Percentiles rank a stretch among this genome's conserved stretches.
Conservation (phyloP, 2,888 invertebrate genomes). For the Hemithea aestivaria region DNA sequence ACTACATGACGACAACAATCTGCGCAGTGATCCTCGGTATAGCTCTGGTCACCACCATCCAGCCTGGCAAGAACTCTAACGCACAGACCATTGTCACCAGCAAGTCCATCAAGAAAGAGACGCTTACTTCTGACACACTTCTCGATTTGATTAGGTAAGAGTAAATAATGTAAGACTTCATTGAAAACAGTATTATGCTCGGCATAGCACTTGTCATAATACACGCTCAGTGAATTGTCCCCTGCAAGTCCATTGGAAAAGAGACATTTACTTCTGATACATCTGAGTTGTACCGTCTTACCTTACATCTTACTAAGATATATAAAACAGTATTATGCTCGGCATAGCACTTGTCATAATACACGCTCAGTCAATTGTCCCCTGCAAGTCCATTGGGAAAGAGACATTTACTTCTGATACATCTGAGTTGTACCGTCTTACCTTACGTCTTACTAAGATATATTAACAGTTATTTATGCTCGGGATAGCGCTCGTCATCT, state of each 20-base stretch:
- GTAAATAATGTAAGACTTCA: not conserved
- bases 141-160: slow-evolving; percentile 92
- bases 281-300: too few species aligned
- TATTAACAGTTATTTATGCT: too few species aligned
- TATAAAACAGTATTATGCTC: too few species aligned
- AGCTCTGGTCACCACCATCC: slow-evolving; percentile 91
- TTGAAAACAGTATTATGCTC: too few species aligned
- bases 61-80: slow-evolving; percentile 84
- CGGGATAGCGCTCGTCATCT: slow-evolving; percentile 94
- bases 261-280: slow-evolving; percentile 88
- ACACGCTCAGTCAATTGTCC: slow-evolving; percentile 55
- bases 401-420: slow-evolving; percentile 88
- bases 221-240: slow-evolving; percentile 55
- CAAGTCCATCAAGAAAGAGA: slow-evolving; percentile 72
- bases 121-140: slow-evolving; percentile 92
- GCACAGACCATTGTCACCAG: slow-evolving; percentile 63
- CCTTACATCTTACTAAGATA: too few species aligned
- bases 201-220: slow-evolving; percentile 93
- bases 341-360: slow-evolving; percentile 93
- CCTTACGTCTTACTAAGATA: too few species aligned
- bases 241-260: slow-evolving; percentile 69
- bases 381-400: slow-evolving; percentile 69
- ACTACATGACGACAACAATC: slow-evolving; percentile 95
- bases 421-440: too few species aligned
- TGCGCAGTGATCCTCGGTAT: slow-evolving; percentile 95